phyloP scores from a whole-genome alignment of 2,888 invertebrate species.

The Elysia crispata region DNA sequence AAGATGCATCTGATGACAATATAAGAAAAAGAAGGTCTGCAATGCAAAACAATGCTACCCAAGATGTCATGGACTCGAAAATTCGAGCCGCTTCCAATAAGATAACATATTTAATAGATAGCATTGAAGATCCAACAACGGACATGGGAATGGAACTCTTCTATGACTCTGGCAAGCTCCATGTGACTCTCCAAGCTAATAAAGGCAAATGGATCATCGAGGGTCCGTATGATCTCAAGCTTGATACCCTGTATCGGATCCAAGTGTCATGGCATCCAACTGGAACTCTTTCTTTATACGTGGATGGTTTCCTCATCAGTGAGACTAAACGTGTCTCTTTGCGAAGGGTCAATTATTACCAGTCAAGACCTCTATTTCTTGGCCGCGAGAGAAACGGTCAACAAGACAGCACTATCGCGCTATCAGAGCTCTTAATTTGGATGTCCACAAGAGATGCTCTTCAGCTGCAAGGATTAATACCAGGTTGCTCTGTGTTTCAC shows the following conservation, averaged over 20 bases:
- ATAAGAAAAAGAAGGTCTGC: background rate
- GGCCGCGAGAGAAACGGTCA: slow-evolving; percentile 14
- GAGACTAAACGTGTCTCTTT: background rate
- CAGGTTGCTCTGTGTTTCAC: background rate
- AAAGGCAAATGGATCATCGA: slow-evolving; percentile 39
- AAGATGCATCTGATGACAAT: background rate
- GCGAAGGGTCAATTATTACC: background rate
- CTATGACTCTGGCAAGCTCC: slow-evolving; percentile 35
- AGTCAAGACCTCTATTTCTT: slow-evolving; percentile 11
- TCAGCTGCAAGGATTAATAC: slow-evolving; percentile 31
- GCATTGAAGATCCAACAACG: background rate
- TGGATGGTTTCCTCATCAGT: slow-evolving; percentile 18
- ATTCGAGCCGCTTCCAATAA: background rate
- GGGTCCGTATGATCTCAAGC: slow-evolving; percentile 23
- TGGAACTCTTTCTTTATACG: slow-evolving; percentile 20
- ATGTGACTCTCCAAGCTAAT: slow-evolving; percentile 21
- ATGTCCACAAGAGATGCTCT: slow-evolving; percentile 32
- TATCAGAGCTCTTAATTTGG: slow-evolving; percentile 34
- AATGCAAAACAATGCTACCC: background rate
- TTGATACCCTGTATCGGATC: slow-evolving; percentile 10
- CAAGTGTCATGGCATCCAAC: slow-evolving; percentile 33
- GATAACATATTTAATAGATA: slow-evolving; percentile 42
- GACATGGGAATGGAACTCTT: slow-evolving; percentile 33
- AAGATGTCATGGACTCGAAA: background rate
- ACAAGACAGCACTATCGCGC: background rate